These are phyloP conservation scores for Dufourea novaeangliae DNA, from an alignment of 1,140 invertebrate genomes.

Conservation along the genomic window DNA sequence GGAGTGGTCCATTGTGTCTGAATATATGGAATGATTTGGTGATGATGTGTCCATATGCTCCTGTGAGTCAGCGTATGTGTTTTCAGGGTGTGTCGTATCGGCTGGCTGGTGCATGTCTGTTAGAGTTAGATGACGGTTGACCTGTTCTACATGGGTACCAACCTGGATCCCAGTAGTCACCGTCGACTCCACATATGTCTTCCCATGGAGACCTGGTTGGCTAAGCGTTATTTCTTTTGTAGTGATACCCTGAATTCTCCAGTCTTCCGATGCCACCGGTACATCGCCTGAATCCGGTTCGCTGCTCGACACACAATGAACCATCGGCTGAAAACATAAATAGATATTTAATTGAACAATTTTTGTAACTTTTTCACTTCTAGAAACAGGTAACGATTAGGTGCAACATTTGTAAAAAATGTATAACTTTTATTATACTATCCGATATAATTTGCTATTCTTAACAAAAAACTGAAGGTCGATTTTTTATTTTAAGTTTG, in stretches of 20 bases:
- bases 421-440: too few species aligned
- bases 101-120: conserved; percentile 79
- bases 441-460: too few species aligned
- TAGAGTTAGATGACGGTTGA: conserved; percentile 78
- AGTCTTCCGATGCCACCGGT: conserved; percentile 75
- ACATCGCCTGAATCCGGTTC: conserved; percentile 87
- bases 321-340: conserved; percentile 86
- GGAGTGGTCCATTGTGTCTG: conserved; percentile 71
- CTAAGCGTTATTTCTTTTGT: conserved; percentile 74
- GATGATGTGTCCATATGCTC: conserved; percentile 78
- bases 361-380: too few species aligned
- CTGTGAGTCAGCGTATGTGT: conserved; percentile 77
- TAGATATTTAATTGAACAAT: neutral
- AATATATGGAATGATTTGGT: conserved; percentile 79
- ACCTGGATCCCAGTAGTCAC: conserved; percentile 81
- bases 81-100: conserved; percentile 81
- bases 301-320: conserved; percentile 92
- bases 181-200: conserved; percentile 82
- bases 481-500: too few species aligned
- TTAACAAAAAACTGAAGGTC: too few species aligned
- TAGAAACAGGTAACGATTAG: too few species aligned
- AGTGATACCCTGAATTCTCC: conserved; percentile 76
- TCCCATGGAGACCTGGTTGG: conserved; percentile 72
- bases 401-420: too few species aligned
- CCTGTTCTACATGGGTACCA: conserved; percentile 79